phyloP scores from a whole-genome alignment of 2,113 vertebrate species.

The Plecotus auritus region DNA sequence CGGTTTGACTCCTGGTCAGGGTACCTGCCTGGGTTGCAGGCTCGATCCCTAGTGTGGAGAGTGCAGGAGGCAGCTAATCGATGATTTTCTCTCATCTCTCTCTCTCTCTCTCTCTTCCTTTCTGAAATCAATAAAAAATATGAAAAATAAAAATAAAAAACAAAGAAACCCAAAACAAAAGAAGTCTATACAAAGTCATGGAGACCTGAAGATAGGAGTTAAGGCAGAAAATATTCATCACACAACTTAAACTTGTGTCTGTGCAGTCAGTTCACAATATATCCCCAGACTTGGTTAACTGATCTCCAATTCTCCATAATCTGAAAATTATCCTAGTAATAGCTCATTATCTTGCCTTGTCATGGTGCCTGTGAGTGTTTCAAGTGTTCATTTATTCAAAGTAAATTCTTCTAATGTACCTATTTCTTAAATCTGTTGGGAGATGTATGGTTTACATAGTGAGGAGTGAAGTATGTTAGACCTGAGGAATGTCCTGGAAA shows the following conservation, averaged over 20 bases:
- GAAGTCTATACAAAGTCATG: background rate
- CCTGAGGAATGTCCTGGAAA: background rate
- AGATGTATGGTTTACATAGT: background rate
- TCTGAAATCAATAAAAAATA: too few relatives aligned
- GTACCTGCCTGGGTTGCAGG: too few relatives aligned
- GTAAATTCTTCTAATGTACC: background rate
- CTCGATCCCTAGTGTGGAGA: too few relatives aligned
- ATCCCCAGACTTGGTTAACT: background rate
- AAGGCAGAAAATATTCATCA: background rate
- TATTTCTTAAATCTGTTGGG: background rate
- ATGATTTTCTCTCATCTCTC: too few relatives aligned
- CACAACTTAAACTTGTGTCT: background rate
- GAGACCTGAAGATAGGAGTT: background rate
- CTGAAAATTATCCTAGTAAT: background rate
- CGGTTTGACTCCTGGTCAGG: too few relatives aligned
- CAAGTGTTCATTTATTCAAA: background rate
- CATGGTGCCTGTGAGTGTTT: background rate
- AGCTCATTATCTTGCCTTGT: background rate
- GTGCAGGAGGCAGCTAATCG: too few relatives aligned
- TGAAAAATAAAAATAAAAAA: too few relatives aligned
- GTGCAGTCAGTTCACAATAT: rapidly evolving
- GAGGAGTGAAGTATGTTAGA: background rate
- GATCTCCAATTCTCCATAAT: background rate
- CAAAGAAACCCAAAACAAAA: background rate
- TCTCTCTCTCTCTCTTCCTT: too few relatives aligned